These are phyloP conservation scores for Drosophila fulvimacula DNA, from an alignment of 2,888 invertebrate genomes.

Conservation along the genomic window DNA sequence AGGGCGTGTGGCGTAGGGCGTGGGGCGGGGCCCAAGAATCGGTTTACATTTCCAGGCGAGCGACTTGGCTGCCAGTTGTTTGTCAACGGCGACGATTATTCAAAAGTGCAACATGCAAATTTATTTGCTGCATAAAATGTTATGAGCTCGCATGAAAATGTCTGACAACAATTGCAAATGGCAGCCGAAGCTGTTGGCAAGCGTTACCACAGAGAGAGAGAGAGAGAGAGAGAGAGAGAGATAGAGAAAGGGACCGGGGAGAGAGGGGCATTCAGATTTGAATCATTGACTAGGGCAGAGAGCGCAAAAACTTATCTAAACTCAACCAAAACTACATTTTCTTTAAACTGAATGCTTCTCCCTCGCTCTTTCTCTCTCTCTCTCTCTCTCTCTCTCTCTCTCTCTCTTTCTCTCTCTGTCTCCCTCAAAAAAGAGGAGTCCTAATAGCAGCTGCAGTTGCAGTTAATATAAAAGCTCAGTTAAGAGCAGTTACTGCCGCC, in stretches of 20 bases:
- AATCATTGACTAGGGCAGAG: conserved; percentile 24
- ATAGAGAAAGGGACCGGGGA: too few species aligned
- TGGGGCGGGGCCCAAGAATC: conserved; percentile 11
- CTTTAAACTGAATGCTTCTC: neutral
- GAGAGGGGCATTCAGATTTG: conserved; percentile 4
- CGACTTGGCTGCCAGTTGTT: conserved; percentile 77
- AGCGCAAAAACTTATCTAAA: neutral
- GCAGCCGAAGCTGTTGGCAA: conserved; percentile 60
- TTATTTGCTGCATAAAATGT: conserved; percentile 79
- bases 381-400: too few species aligned
- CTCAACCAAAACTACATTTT: conserved; percentile 3
- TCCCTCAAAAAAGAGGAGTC: neutral
- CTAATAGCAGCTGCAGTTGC: conserved; percentile 14
- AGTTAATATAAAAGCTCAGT: conserved; percentile 15
- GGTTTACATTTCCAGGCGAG: conserved; percentile 61
- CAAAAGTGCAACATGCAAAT: conserved; percentile 81
- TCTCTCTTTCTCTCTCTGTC: too few species aligned
- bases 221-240: neutral
- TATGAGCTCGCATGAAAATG: conserved; percentile 80
- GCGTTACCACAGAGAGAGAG: conserved; percentile 7
- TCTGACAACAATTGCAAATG: conserved; percentile 75
- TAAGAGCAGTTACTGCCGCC: conserved; percentile 14
- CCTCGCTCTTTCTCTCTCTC: too few species aligned
- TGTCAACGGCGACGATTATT: conserved; percentile 78
- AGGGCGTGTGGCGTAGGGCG: too few species aligned